phyloP scores from a whole-genome alignment of 2,113 vertebrate genomes.

The Sus scrofa region T2T-Sscrofa CM000828.6:71480001-71480500 shows the following conservation, averaged over 20 bases:
- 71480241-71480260: rapidly evolving
- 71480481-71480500: rapidly evolving
- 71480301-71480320: background rate
- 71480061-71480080: background rate
- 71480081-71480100: background rate
- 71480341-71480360: background rate
- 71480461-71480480: rapidly evolving
- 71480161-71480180: background rate
- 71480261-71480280: background rate
- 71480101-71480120: background rate
- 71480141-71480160: rapidly evolving
- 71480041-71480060: background rate
- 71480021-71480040: background rate
- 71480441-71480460: rapidly evolving
- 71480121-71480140: background rate
- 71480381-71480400: rapidly evolving
- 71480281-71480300: background rate
- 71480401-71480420: rapidly evolving
- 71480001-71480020: background rate
- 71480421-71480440: background rate
- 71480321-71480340: rapidly evolving
- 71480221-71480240: too few relatives aligned
- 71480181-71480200: rapidly evolving
- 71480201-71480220: too few relatives aligned
- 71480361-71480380: background rate